A percentile compares a stretch with the other conserved stretches of the same genome.
phyloP scores from a whole-genome alignment of 2,888 invertebrate genomes.

The Xylota segnis region DNA sequence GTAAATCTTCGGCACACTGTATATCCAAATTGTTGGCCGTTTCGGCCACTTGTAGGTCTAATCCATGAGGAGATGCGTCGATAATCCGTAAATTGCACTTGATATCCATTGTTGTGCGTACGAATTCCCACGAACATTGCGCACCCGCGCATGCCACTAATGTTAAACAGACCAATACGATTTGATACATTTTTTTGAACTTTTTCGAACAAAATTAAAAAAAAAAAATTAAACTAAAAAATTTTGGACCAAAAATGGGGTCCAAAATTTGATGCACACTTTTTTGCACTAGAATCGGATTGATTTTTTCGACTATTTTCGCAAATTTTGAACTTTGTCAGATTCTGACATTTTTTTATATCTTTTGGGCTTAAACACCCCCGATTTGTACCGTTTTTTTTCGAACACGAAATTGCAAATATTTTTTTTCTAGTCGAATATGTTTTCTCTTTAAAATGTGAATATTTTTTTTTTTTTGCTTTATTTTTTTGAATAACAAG shows the following conservation, averaged over 20 bases:
- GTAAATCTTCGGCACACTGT: conserved; percentile 91
- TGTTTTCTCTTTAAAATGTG: conserved; percentile 50
- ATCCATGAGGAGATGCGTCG: conserved; percentile 79
- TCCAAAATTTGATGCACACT: conserved; percentile 33
- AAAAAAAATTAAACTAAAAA: conserved; percentile 45
- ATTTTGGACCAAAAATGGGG: conserved; percentile 47
- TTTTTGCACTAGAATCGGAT: conserved; percentile 29
- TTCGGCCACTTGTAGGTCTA: conserved; percentile 86
- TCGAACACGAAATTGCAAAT: conserved; percentile 35
- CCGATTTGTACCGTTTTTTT: conserved; percentile 77
- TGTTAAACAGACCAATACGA: conserved; percentile 57
- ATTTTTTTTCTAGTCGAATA: conserved; percentile 14
- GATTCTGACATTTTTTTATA: conserved; percentile 67
- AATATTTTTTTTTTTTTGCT: conserved; percentile 57
- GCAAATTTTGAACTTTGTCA: conserved; percentile 56
- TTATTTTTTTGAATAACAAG: conserved; percentile 52
- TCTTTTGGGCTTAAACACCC: conserved; percentile 68
- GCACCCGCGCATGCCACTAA: conserved; percentile 75
- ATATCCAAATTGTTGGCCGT: conserved; percentile 90
- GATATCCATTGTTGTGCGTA: conserved; percentile 84
- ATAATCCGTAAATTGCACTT: conserved; percentile 83
- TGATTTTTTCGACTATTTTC: conserved; percentile 54
- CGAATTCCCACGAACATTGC: conserved; percentile 84
- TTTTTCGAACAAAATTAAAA: conserved; percentile 31
- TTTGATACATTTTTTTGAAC: conserved; percentile 57